Base-by-base conservation (phyloP, 2,113 vertebrate genomes). In the Taurulus bubalis region DNA sequence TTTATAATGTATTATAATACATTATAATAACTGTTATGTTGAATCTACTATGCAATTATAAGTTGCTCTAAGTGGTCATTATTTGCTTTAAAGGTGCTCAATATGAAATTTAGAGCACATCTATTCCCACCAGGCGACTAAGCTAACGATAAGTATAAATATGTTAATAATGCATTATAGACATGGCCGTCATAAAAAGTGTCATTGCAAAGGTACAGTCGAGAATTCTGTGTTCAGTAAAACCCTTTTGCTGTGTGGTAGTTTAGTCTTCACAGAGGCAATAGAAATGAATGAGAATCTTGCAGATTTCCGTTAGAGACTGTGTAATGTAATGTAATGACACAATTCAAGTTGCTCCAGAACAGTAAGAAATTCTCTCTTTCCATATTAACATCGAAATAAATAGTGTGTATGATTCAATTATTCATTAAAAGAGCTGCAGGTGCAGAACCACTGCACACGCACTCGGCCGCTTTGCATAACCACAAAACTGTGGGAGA, bases 341-440 rank as follows among this genome's bases (percentile, higher is more conserved):
- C 12, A 34, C 71, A 56, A 42, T 63, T 8, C 28, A 36, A 72
- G 22, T 26, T 58, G 6, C 2, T 30, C 22, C 2, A 14, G 18
- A 66, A 73, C 24, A 38, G 20, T 32, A 3, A 24, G n/a, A 34
- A 18, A 18, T 26, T 32, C 16, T 68, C 51, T 24, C 15, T 56
- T 30, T 36, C 3, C 18, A 60, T 42, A 83, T 63, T 40, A 77
- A 71, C 34, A 36, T n/a, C 56, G 36, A 71, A 56, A 65, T 36
- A 69, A 28, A 24, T 15, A 59, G 8, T 49, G 28, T 45, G 34
- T 38, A 8, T 60, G 38, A 60, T 83, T 85, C 2, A 86, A 8
- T 87, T 75, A 77, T 90, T 87, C 62, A 85, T 84, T 45, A 30
- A 55, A 67, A 83, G 18, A 78, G 30, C 80, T 80, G 59, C 71